Base-by-base conservation (phyloP, 2,888 invertebrate genomes). In the Glaucopsyche alexis region DNA sequence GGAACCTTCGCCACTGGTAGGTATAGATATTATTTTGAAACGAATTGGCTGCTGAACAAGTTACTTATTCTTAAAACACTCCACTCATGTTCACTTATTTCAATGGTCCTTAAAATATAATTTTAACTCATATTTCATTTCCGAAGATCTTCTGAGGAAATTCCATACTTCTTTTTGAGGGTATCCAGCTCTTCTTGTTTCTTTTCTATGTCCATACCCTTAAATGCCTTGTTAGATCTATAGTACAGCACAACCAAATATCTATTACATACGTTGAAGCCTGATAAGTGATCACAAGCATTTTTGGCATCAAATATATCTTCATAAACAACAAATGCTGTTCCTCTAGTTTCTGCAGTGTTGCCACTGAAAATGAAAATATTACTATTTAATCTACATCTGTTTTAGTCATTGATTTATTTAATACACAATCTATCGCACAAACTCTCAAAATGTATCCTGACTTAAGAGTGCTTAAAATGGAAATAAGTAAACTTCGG, bases 261-360 rank as follows among this genome's bases (percentile, higher is more conserved):
- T 81, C 99, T 94, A 89, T 99, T 99, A 87, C 99, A 99, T 47
- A 99, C 99, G 88, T 99, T 99, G 89, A 99, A 99, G 9, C 99
- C 99, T 73, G 99, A 99, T 73, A 99, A 93, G 90, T 99, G 99
- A 87, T 99, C 99, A 90, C 99, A 99, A 5, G 99, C 99, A 93
- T 99, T 99, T 90, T 99, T 99, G 0, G 99, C 99, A 94, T 99
- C 99, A 93, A 99, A 99, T 82, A 99, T 99, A 85, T 99, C 99
- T 93, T 99, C 99, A 89, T 99, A 99, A 0, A 99, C 98, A 70
- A 99, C 99, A 94, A 99, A 99, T 19, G 99, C 99, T 49, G 99
- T 99, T 72, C 99, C 99, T 87, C 98, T 95, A 0, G 99, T 98
- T 89, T 99, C 99, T 14, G 99, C 97, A 40, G 99, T 99, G 84